phyloP scores from a whole-genome alignment of 1,140 invertebrate genomes.

The Apocrypta bakeri region DNA sequence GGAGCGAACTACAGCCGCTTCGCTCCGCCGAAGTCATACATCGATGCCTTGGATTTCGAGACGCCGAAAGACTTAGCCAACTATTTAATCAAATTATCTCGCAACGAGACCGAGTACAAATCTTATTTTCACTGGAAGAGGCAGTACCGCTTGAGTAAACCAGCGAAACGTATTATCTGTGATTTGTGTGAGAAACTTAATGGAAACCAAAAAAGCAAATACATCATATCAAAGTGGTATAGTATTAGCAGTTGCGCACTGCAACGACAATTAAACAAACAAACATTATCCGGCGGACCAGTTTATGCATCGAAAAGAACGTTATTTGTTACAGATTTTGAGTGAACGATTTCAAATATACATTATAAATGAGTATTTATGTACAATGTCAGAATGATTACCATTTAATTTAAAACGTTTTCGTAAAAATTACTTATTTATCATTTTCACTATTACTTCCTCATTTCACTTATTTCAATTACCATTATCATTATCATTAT shows the following conservation, averaged over 20 bases:
- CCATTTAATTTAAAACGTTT: too few species aligned
- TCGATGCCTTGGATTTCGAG: slow-evolving; percentile 77
- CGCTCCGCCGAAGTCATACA: slow-evolving; percentile 78
- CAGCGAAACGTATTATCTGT: slow-evolving; percentile 50
- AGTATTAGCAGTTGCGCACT: slow-evolving; percentile 55
- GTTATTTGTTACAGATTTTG: neutral
- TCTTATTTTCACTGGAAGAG: slow-evolving; percentile 76
- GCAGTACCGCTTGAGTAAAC: slow-evolving; percentile 59
- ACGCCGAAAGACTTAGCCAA: slow-evolving; percentile 73
- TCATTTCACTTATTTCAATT: too few species aligned
- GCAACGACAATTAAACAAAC: slow-evolving; percentile 48
- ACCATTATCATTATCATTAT: too few species aligned
- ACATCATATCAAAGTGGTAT: slow-evolving; percentile 61
- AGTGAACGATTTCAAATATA: neutral
- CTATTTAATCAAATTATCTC: slow-evolving; percentile 73
- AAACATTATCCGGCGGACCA: slow-evolving; percentile 39
- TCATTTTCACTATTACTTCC: too few species aligned
- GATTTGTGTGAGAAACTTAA: slow-evolving; percentile 61
- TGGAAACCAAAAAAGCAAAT: slow-evolving; percentile 39
- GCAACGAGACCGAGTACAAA: slow-evolving; percentile 68
- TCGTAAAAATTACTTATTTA: too few species aligned
- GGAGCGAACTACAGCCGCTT: slow-evolving; percentile 74
- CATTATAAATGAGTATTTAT: too few species aligned
- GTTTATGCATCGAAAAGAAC: slow-evolving; percentile 44
- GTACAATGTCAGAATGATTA: too few species aligned